phyloP scores from a whole-genome alignment of 2,797 vertebrate species.

The Florisuga fusca region DNA sequence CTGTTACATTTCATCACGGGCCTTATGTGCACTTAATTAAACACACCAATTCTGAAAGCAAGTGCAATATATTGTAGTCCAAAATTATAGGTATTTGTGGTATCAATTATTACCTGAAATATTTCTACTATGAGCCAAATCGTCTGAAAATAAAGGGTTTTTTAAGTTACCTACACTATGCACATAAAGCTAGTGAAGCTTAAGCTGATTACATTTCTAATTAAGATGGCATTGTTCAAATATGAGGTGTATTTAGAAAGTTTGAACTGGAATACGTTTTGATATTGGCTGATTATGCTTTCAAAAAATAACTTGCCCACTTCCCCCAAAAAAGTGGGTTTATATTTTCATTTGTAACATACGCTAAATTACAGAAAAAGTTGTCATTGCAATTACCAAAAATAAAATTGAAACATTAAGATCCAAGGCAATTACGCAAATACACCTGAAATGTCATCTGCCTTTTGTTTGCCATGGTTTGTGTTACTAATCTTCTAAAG shows the following conservation, averaged over 20 bases:
- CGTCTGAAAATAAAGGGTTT: not conserved
- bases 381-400: not conserved
- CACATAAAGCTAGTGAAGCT: conserved; percentile 78
- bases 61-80: not conserved
- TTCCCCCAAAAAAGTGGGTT: not conserved
- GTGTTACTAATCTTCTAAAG: conserved; percentile 71
- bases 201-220: conserved; percentile 71
- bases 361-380: not conserved
- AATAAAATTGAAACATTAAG: not conserved
- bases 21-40: conserved; percentile 80
- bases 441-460: conserved; percentile 78
- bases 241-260: conserved; percentile 68
- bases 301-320: not conserved
- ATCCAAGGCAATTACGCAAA: conserved; percentile 41
- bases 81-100: not conserved
- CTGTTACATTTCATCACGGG: conserved; percentile 72
- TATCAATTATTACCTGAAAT: not conserved
- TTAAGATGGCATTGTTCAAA: conserved; percentile 73
- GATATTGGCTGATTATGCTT: not conserved
- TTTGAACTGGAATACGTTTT: not conserved
- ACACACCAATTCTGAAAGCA: not conserved
- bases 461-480: conserved; percentile 76
- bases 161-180: conserved; percentile 2
- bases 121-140: not conserved
- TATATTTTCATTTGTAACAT: not conserved